Evolutionary conservation across 2,888 invertebrate species (phyloP).

Genomic region (Lithophane socia): DNA sequence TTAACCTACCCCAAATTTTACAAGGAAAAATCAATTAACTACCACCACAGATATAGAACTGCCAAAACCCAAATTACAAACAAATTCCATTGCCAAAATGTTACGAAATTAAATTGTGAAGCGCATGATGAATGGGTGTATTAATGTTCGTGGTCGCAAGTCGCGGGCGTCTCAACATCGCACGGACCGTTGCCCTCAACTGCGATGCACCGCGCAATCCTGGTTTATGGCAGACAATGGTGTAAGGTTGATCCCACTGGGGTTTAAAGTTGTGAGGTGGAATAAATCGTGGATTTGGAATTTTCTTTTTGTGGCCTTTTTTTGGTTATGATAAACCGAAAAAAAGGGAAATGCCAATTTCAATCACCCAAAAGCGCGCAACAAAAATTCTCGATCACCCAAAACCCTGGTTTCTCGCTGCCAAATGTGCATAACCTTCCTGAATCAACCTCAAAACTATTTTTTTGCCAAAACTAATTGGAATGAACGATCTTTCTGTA

Average conservation of each 20-base stretch:
- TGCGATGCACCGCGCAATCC: conserved; percentile 56
- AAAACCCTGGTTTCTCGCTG: not conserved
- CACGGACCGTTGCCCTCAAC: conserved; percentile 59
- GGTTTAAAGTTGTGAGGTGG: not conserved
- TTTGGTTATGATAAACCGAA: not conserved
- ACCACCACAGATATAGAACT: conserved; percentile 23
- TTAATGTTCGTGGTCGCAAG: conserved; percentile 54
- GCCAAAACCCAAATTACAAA: conserved; percentile 54
- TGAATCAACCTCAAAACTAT: not conserved
- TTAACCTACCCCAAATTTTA: not conserved
- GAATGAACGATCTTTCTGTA: not conserved
- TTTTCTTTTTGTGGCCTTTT: not conserved
- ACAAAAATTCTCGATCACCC: not conserved
- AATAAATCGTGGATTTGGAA: not conserved
- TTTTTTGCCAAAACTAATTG: not conserved
- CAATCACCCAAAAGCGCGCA: not conserved
- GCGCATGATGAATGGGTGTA: conserved; percentile 63
- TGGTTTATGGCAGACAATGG: conserved; percentile 62
- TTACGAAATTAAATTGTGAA: conserved; percentile 63
- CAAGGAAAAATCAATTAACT: conserved; percentile 17
- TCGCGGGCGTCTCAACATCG: conserved; percentile 62
- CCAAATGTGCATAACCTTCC: not conserved
- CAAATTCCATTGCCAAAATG: conserved; percentile 57
- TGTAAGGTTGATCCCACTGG: conserved; percentile 40
- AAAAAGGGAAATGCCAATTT: not conserved